These are phyloP conservation scores for Rhogogaster chlorosoma DNA, from an alignment of 2,888 invertebrate species.

Conservation along the genomic window DNA sequence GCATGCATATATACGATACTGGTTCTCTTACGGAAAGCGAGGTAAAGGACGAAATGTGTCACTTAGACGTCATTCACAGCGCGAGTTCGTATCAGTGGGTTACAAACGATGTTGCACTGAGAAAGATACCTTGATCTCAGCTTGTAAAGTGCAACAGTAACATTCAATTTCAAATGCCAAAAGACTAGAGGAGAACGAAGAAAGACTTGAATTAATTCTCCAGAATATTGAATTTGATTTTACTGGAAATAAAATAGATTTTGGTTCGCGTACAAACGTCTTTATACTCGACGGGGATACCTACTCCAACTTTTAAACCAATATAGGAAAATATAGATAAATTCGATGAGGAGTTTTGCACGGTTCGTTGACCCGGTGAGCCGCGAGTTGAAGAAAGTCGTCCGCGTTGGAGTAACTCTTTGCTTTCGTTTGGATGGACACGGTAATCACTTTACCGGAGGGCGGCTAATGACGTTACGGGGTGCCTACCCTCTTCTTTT, in stretches of 20 bases:
- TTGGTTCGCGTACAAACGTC: background rate
- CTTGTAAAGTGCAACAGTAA: background rate
- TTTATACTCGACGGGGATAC: background rate
- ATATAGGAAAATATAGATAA: background rate
- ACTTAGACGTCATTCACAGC: background rate
- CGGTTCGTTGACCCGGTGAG: slow-evolving; percentile 29
- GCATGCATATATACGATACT: background rate
- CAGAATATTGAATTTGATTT: background rate
- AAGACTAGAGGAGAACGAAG: background rate
- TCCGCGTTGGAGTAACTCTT: slow-evolving; percentile 42
- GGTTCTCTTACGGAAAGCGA: background rate
- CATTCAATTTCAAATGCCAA: background rate
- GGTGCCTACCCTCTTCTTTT: slow-evolving; percentile 51
- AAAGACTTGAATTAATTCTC: background rate
- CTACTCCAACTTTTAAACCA: background rate
- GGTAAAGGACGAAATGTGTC: background rate
- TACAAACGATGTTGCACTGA: background rate
- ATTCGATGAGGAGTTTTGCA: slow-evolving; percentile 11
- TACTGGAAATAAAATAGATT: background rate
- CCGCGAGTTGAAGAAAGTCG: background rate
- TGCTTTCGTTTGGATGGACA: slow-evolving; percentile 60
- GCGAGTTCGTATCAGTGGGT: background rate
- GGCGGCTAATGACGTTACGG: slow-evolving; percentile 58
- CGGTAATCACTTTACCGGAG: slow-evolving; percentile 59
- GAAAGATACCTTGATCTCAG: background rate